Evolutionary conservation across 37 sponge, comb jelly and placozoan genomes (phyloP), one percentile per base, ranked within the genome.

Genomic region (Amphimedon queenslandica): DNA sequence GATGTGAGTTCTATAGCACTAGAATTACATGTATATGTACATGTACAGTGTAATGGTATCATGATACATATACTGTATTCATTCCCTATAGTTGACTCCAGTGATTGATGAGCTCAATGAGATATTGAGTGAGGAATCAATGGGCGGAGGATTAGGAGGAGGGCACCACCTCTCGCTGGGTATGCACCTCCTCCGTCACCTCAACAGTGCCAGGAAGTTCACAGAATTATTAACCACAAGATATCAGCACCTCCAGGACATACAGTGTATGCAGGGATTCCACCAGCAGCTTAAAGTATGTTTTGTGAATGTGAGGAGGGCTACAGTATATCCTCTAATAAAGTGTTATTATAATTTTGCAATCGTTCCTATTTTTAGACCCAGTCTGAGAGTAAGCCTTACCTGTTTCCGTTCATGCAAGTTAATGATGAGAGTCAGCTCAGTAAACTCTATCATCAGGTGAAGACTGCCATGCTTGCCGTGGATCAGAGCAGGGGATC

Each of bases 341-440:
- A 47, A 47, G 53, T 47, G 53, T 47, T 18, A 18, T 18, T 47
- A 8, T 47, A 47, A 18, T 47, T 47, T 18, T 47, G 53, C 13
- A 13, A 18, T 47, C 13, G 53, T n/a, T n/a, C n/a, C n/a, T n/a
- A n/a, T n/a, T 57, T 23, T 56, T 21, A 31, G 43, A 53, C 67
- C 67, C 38, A 25, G 11, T 43, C 81, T 33, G 79, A 79, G 76
- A 32, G 60, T 29, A 76, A 69, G 37, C 68, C 67, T 51, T 82
- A 88, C 58, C 63, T 78, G 21, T 63, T 81, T 38, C 88, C 88
- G 21, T 88, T 88, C 79, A 82, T 88, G 78, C 79, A 76, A 53
- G 81, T 63, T 0, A 74, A 69, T 10, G 80, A 42, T 20, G 70
- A 75, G 41, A 25, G 27, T n/a, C 5, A 11, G 13, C 56, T 77